Evolutionary conservation across 2,797 vertebrate genomes (phyloP).

Genomic region (Vireo griseus): DNA sequence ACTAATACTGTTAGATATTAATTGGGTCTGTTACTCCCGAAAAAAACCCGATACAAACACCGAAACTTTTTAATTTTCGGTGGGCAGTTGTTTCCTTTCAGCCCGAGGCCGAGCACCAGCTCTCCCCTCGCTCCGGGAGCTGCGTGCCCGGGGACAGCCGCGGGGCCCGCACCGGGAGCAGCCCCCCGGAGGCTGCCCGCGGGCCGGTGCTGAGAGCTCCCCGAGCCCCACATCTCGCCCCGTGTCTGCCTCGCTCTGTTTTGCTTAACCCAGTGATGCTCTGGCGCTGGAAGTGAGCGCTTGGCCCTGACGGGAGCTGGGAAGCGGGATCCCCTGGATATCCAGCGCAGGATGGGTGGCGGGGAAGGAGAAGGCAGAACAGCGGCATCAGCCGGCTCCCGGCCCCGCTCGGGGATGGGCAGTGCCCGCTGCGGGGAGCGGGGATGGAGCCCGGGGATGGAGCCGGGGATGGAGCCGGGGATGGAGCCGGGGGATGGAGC

Average conservation of each 20-base stretch:
- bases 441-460: no score
- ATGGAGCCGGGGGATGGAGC: no score
- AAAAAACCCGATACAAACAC: no score
- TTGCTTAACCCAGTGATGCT: rapidly evolving
- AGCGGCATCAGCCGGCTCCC: neutral
- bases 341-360: no score
- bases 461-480: no score
- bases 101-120: neutral
- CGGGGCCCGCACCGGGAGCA: neutral
- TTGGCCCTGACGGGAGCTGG: rapidly evolving
- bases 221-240: rapidly evolving
- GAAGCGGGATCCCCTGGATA: rapidly evolving
- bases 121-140: neutral
- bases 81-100: neutral
- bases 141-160: no score
- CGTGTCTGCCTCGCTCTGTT: rapidly evolving
- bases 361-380: neutral
- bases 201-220: neutral
- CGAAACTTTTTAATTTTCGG: neutral
- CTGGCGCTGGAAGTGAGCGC: rapidly evolving
- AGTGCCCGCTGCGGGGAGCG: neutral
- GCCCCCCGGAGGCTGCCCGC: neutral
- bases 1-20: neutral
- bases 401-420: neutral
- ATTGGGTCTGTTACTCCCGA: rapidly evolving